Base-by-base conservation (phyloP, 2,797 vertebrate genomes). In the Muraenolepis orangiensis region DNA sequence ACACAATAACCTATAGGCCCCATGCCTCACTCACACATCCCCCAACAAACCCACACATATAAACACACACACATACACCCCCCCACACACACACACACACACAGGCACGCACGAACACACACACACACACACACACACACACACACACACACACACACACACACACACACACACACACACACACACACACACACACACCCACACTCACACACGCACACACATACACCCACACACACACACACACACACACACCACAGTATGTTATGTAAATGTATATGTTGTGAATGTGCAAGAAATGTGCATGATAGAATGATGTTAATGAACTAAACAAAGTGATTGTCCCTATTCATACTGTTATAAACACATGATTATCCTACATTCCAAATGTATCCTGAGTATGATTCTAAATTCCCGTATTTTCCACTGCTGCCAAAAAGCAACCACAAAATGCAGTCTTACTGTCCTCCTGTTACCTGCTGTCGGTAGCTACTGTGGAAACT, bases 381-480 rank as follows among this genome's bases (percentile, higher is more conserved):
- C 42, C 42, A 57, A 57, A 23, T 18, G 6, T n/a, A 23, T 57
- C 51, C 51, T 57, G 8, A 57, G 1, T 61, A 26, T 26, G 8
- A n/a, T n/a, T n/a, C n/a, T n/a, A n/a, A n/a, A 61, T 26, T 26
- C n/a, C 6, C 51, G 8, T n/a, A 26, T 4, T 3, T 12, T 10
- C 57, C 23, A 61, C n/a, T 12, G 57, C 57, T 61, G 11, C 8
- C 18, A 66, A 74, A 76, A 80, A 69, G 82, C 69, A 71, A 28
- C 32, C n/a, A 70, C 74, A 32, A 38, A 75, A 74, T 81, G 79
- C 76, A 76, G 78, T 85, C 82, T 87, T 83, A 77, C 74, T 76
- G 61, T 87, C 76, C 73, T 75, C 40, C 75, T 68, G 75, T 81
- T 86, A 89, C 88, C 87, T 91, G 86, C 90, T 91, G 88, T 86